Evolutionary conservation across 2,888 invertebrate species (phyloP).

Genomic region (Apamea epomidion): DNA sequence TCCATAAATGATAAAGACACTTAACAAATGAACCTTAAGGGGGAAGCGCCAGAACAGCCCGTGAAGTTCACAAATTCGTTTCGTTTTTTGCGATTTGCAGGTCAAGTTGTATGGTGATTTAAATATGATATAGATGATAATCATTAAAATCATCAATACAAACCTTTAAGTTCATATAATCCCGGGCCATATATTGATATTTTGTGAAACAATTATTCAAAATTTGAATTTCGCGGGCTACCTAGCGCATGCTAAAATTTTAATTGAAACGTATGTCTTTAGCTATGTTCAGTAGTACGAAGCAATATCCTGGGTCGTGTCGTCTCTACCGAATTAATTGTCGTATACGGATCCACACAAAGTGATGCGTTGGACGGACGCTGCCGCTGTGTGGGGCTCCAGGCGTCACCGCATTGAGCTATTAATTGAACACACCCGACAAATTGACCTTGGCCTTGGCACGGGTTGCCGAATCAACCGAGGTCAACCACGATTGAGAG

Average conservation of each 20-base stretch:
- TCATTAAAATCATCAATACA: not conserved
- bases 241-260: not conserved
- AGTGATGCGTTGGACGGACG: constrained; percentile 42
- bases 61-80: not conserved
- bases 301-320: constrained; percentile 6
- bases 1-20: constrained; percentile 2
- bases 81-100: not conserved
- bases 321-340: constrained; percentile 34
- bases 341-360: constrained; percentile 23
- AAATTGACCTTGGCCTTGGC: constrained; percentile 89
- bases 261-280: constrained; percentile 5
- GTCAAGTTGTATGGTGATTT: too few relatives aligned
- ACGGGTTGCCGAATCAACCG: constrained; percentile 87
- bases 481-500: constrained; percentile 86
- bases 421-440: constrained; percentile 85
- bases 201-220: not conserved
- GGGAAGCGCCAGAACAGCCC: not conserved
- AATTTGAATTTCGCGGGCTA: not conserved
- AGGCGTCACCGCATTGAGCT: constrained; percentile 73
- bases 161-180: not conserved
- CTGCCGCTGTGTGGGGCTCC: constrained; percentile 70
- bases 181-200: not conserved
- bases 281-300: constrained; percentile 2
- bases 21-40: too few relatives aligned
- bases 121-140: not conserved